These are phyloP conservation scores for Physella acuta DNA, from an alignment of 1,140 invertebrate species.

Conservation along the genomic window DNA sequence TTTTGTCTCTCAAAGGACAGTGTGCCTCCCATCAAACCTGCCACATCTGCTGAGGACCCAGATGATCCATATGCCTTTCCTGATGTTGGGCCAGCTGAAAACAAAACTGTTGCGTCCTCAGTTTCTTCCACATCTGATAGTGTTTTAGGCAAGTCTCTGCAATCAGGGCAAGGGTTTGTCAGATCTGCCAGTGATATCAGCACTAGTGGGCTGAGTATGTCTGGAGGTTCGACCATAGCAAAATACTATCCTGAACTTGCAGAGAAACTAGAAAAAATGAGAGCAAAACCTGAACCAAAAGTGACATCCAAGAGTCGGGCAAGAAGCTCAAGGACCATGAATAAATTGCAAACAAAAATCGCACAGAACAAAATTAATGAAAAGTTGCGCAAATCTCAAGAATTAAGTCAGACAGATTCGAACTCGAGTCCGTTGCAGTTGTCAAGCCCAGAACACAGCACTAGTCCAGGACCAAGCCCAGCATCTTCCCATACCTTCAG, in stretches of 20 bases:
- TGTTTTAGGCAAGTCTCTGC: conserved; percentile 21
- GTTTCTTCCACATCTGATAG: conserved; percentile 5
- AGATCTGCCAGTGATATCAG: conserved; percentile 28
- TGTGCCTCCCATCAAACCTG: conserved; percentile 24
- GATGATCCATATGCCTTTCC: conserved; percentile 68
- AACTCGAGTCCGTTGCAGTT: conserved; percentile 24
- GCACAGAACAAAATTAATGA: conserved; percentile 63
- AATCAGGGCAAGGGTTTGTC: conserved; percentile 22
- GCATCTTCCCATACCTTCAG: conserved; percentile 5
- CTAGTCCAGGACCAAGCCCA: conserved; percentile 11
- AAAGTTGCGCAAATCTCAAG: conserved; percentile 55
- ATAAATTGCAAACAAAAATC: conserved; percentile 62
- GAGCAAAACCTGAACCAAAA: conserved; percentile 45
- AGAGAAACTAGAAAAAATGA: conserved; percentile 55
- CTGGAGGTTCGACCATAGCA: conserved; percentile 42
- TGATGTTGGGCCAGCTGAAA: conserved; percentile 59
- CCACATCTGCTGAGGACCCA: conserved; percentile 41
- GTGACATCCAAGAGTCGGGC: conserved; percentile 46
- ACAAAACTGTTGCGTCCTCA: background rate
- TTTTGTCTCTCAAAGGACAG: conserved; percentile 48
- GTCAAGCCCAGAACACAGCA: conserved; percentile 15
- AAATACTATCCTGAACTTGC: conserved; percentile 59
- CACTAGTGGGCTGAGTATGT: conserved; percentile 31
- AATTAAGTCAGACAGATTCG: conserved; percentile 24
- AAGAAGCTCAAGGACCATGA: conserved; percentile 62